Percentiles rank a stretch among this genome's conserved stretches.
Conservation (phyloP, 1,140 invertebrate species). For the Micrasema longulum region DNA sequence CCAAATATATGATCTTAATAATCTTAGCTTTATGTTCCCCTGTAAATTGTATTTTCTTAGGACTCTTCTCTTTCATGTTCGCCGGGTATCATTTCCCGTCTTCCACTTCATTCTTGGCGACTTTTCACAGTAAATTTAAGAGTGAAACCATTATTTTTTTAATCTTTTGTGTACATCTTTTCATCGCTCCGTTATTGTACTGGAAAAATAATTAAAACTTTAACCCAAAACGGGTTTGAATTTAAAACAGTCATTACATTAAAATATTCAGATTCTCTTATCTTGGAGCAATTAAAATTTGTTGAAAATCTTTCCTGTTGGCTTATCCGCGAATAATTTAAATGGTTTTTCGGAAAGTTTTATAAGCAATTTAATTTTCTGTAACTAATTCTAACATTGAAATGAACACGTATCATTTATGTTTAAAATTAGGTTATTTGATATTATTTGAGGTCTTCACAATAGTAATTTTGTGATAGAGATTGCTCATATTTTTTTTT, state of each 20-base stretch:
- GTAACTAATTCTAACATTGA: too few species aligned
- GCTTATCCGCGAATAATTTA: background rate
- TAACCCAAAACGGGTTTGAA: conserved; percentile 29
- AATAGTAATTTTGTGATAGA: too few species aligned
- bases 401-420: too few species aligned
- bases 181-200: conserved; percentile 27
- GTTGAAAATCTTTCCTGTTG: conserved; percentile 11
- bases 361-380: background rate
- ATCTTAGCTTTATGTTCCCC: conserved; percentile 7
- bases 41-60: conserved; percentile 32
- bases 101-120: conserved; percentile 6
- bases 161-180: conserved; percentile 29
- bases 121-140: conserved; percentile 31
- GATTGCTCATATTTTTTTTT: too few species aligned
- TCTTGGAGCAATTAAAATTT: conserved; percentile 27
- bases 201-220: conserved; percentile 30
- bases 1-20: conserved; percentile 29
- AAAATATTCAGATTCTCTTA: conserved; percentile 22
- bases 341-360: background rate
- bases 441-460: too few species aligned
- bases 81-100: background rate
- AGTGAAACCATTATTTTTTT: conserved; percentile 15
- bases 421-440: too few species aligned
- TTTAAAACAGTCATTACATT: conserved; percentile 14
- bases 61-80: conserved; percentile 11